Evolutionary conservation across 2,888 invertebrate species (phyloP), one percentile per base, ranked within the genome.

Genomic region (Scaptomyza cyrtandrae): DNA sequence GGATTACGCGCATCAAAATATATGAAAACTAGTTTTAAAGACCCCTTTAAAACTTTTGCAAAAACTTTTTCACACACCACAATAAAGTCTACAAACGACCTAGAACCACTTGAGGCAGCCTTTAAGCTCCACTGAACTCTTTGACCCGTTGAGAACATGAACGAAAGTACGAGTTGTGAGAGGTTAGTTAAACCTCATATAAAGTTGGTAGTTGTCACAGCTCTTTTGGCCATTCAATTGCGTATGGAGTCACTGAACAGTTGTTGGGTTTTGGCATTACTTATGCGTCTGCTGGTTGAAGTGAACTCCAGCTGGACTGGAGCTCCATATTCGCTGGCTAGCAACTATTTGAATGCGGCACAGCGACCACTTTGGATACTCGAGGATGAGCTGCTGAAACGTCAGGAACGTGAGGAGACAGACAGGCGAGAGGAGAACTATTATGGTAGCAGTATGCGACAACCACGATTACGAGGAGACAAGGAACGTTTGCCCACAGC

Each of bases 331-430:
- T 35, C 68, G 5, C 7, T 56, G 50, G 64, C 44, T 31, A 59
- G 54, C 41, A 78, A 41, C 43, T 90, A 88, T 54, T 46, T 90
- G 52, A 78, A 82, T 39, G 69, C 66, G 0, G 72, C 63, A 0
- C 74, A 88, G 41, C 84, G 87, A 0, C 91, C 91, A 2, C 71
- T 91, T 0, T 91, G 91, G 91, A 89, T 91, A 63, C 78, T 91
- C 11, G 84, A 91, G 39, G 91, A 91, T 46, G 80, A 82, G 52
- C 77, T 82, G 48, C 49, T 57, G 29, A 81, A 75, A 31, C 63
- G 64, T 2, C 71, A 73, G 27, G 48, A 75, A 31, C 63, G 64
- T 2, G 70, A 73, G 27, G 48, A 69, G 0, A 64, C 53, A 6
- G 75, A 78, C 2, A 27, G 59, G 6, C 55, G 27, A 1, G 65